Conservation (phyloP, 2,797 vertebrate genomes). For the Acanthurus lineatus region DNA sequence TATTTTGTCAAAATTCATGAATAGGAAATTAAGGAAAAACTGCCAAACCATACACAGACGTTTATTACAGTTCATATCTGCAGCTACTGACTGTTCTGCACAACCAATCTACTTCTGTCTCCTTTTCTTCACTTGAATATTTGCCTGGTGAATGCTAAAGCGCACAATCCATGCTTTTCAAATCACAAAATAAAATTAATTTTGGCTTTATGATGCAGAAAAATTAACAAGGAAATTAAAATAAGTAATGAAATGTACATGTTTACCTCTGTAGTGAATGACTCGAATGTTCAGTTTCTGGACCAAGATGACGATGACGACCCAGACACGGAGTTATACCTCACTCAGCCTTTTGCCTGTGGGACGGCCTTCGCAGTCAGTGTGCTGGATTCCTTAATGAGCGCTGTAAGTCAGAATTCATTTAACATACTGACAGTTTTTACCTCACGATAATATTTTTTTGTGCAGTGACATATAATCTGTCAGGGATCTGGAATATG, state of each 20-base stretch:
- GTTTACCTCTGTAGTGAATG: constrained; percentile 88
- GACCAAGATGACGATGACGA: constrained; percentile 99
- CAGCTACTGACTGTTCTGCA: constrained; percentile 60
- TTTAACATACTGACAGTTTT: background rate
- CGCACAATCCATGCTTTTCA: constrained; percentile 43
- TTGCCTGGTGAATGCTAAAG: constrained; percentile 42
- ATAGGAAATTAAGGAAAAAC: background rate
- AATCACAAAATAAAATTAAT: constrained; percentile 28
- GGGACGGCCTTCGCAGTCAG: constrained; percentile 98
- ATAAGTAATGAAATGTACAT: constrained; percentile 23
- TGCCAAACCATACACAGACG: constrained; percentile 9
- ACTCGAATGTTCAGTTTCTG: constrained; percentile 99
- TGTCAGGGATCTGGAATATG: constrained; percentile 20
- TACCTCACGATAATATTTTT: background rate
- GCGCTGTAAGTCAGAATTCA: constrained; percentile 89
- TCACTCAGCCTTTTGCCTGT: constrained; percentile 97
- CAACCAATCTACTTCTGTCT: constrained; percentile 49
- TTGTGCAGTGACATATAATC: background rate
- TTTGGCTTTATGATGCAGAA: constrained; percentile 22
- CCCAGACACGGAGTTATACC: constrained; percentile 97
- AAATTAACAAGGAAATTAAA: constrained; percentile 7
- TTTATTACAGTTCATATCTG: constrained; percentile 78
- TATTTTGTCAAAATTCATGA: constrained; percentile 40
- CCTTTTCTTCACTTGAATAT: constrained; percentile 49
- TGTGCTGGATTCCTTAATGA: constrained; percentile 97